These are phyloP conservation scores for Pteropus rufus DNA, from an alignment of 2,797 vertebrate species.

Conservation along the genomic window DNA sequence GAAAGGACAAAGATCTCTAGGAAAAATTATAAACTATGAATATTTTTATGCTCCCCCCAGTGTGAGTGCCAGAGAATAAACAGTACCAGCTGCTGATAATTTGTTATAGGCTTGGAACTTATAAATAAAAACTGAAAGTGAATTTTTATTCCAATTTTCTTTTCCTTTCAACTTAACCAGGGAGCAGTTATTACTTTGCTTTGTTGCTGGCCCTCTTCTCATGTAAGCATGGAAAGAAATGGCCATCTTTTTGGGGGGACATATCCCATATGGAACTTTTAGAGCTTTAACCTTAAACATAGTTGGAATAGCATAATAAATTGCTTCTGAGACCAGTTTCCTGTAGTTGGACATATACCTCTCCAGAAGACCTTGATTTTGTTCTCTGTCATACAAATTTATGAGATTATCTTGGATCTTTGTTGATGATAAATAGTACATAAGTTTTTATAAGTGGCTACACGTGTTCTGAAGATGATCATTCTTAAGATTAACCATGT, in stretches of 20 bases:
- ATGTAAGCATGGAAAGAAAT: background rate
- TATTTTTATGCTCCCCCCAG: background rate
- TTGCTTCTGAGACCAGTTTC: background rate
- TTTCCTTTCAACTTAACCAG: background rate
- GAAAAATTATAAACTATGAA: background rate
- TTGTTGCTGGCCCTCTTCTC: background rate
- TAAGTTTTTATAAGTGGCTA: background rate
- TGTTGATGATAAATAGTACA: background rate
- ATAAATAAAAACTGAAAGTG: conserved; percentile 15
- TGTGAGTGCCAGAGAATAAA: conserved; percentile 17
- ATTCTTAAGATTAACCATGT: background rate
- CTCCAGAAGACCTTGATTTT: background rate
- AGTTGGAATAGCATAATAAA: background rate
- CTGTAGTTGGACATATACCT: background rate
- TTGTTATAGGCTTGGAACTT: background rate
- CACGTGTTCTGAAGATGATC: background rate
- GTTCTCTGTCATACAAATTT: background rate
- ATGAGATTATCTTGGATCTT: background rate
- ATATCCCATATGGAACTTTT: background rate
- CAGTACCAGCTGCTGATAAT: conserved; percentile 37
- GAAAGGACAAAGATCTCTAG: background rate
- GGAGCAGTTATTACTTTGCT: background rate
- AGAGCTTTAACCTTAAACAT: background rate
- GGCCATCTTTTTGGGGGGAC: background rate
- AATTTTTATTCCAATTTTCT: conserved; percentile 3